Base-by-base conservation (phyloP, 1,140 invertebrate species). In the Globodera ellingtonae region DNA sequence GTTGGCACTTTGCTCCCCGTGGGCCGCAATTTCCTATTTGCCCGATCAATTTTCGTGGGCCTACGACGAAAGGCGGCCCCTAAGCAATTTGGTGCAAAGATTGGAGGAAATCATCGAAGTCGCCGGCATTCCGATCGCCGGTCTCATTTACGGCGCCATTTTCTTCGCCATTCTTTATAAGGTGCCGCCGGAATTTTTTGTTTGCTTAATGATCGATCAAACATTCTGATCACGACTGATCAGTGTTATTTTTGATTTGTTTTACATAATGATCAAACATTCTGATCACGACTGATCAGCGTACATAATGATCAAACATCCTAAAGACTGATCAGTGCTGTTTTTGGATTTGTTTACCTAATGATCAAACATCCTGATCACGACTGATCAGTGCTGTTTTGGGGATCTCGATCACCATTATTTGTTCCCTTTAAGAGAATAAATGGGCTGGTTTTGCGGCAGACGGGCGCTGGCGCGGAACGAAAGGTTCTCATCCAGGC, bases 401-500 rank as follows among this genome's bases (percentile, higher is more conserved):
- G 1, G 35, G 35, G 35, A 35, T 2, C 1, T 59, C 56, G 10
- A 62, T 62, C 56, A 62, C 2, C 56, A 13, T 62, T 13, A 3
- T 18, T 62, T 15, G 5, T 62, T 18, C 56, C 0, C 18, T 18
- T 62, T 62, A 62, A 62, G 56, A 13, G 56, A 18, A 18, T 62
- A 13, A 62, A 62, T 18, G 56, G 56, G 15, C 56, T 62, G 2
- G 15, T 62, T 62, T 62, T 62, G 15, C 56, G 56, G 13, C 56
- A 62, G 56, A 62, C 21, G 44, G 47, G 21, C 10, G 9, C 18
- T 50, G 46, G 48, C 24, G 66, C 81, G 15, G 85, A 86, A 65
- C 65, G 80, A 65, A 85, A 85, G 80, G 78, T 86, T 7, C 72
- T 87, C 44, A 85, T 85, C 70, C 85, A 86, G 75, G 86, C 85